Evolutionary conservation across 2,113 vertebrate genomes (phyloP).

Genomic region (Entomyzon cyanotis): DNA sequence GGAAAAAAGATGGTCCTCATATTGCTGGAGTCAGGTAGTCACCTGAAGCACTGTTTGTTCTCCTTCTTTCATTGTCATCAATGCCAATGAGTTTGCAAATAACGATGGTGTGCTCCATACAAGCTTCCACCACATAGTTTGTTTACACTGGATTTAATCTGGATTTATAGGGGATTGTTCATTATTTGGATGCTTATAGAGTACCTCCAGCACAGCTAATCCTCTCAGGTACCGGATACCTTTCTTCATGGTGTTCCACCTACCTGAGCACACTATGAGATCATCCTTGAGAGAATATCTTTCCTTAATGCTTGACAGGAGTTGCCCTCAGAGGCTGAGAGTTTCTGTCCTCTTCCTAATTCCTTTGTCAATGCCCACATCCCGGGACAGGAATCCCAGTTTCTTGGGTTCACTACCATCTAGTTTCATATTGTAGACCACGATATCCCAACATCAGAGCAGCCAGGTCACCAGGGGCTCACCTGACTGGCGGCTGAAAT

Average conservation of each 20-base stretch:
- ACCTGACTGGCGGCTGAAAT: not conserved
- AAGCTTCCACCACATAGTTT: not conserved
- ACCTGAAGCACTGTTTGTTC: not conserved
- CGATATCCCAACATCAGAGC: not conserved
- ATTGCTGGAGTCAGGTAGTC: not conserved
- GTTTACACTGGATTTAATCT: not conserved
- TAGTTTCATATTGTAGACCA: not conserved
- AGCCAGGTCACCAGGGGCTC: not conserved
- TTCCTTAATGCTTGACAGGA: not conserved
- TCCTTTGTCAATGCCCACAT: not conserved
- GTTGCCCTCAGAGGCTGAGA: not conserved
- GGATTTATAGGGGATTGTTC: not conserved
- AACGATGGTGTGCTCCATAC: not conserved
- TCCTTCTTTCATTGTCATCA: not conserved
- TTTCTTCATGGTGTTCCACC: not conserved
- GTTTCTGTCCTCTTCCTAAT: not conserved
- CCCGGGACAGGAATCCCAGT: not conserved
- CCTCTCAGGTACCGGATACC: not conserved
- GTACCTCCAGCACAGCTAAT: too few species aligned
- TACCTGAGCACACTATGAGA: not conserved
- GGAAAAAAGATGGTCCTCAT: not conserved
- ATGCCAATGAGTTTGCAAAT: not conserved
- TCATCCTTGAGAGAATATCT: not conserved
- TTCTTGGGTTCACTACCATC: not conserved
- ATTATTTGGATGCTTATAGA: not conserved